phyloP scores from a whole-genome alignment of 2,797 vertebrate genomes.

The Enteromius afrohamiltoni region DNA sequence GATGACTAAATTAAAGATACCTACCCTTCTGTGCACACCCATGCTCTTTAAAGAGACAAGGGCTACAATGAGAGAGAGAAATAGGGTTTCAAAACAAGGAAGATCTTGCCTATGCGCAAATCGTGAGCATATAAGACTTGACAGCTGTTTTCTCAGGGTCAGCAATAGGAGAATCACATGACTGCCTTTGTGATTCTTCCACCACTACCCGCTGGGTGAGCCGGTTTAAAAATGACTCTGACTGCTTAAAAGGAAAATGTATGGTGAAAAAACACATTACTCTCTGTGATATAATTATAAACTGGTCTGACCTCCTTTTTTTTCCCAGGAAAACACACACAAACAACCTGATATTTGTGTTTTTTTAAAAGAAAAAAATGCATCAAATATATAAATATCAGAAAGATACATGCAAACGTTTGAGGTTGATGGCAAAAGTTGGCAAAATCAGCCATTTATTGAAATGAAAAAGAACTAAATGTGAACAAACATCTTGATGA shows the following conservation, averaged over 20 bases:
- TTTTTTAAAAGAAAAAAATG: neutral
- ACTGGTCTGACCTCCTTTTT: neutral
- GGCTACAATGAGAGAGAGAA: conserved; percentile 7
- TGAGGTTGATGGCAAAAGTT: conserved; percentile 56
- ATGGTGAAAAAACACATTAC: neutral
- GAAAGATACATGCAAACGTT: conserved; percentile 40
- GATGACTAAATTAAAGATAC: conserved; percentile 31
- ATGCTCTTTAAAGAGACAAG: conserved; percentile 5
- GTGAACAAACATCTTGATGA: conserved; percentile 61
- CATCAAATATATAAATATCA: conserved; percentile 4
- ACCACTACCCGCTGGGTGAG: neutral
- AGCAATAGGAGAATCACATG: conserved; percentile 7
- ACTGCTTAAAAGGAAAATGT: conserved; percentile 4
- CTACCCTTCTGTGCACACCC: conserved; percentile 25
- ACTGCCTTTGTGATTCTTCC: conserved; percentile 21
- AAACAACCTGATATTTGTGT: neutral
- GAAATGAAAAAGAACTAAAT: conserved; percentile 73
- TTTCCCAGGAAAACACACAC: neutral
- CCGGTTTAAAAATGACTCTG: neutral
- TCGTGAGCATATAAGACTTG: conserved; percentile 5
- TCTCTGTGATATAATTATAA: neutral
- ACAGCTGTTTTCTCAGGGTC: conserved; percentile 22
- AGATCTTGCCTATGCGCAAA: neutral
- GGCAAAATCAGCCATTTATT: conserved; percentile 76
- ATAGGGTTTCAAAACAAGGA: neutral